phyloP scores from a whole-genome alignment of 2,113 vertebrate species.

The Dicrurus megarhynchus region DNA sequence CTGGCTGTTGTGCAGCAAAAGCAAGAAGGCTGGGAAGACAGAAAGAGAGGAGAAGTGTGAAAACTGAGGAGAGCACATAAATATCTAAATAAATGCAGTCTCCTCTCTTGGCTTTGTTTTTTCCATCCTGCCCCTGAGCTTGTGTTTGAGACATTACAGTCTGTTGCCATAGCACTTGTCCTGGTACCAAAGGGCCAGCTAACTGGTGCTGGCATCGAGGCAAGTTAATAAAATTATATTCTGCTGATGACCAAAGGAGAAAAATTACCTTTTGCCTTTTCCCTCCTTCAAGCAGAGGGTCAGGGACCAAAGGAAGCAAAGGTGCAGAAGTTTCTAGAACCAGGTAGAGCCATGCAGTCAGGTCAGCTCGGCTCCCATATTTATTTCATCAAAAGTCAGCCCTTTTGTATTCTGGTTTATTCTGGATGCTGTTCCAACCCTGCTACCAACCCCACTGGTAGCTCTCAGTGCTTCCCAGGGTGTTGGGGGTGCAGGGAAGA shows the following conservation, averaged over 20 bases:
- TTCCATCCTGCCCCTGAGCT: not conserved
- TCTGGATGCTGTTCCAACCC: not conserved
- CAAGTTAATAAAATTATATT: not conserved
- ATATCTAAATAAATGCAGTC: not conserved
- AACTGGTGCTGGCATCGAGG: not conserved
- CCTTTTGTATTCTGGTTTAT: not conserved
- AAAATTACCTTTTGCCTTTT: not conserved
- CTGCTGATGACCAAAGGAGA: not conserved
- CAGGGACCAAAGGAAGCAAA: not conserved
- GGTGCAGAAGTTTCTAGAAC: not conserved
- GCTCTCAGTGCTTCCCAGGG: not conserved
- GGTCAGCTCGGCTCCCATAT: not conserved
- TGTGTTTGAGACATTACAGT: constrained; percentile 25
- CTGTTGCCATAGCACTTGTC: not conserved
- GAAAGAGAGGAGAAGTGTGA: not conserved
- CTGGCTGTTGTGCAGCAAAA: not conserved
- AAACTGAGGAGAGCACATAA: not conserved
- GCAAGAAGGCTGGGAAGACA: not conserved
- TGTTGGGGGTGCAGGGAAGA: not conserved
- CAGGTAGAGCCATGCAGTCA: not conserved
- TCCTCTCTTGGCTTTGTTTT: not conserved
- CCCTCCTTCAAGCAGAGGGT: not conserved
- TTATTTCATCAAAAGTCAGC: not conserved
- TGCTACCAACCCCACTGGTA: not conserved
- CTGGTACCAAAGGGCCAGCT: not conserved